Evolutionary conservation across 2,113 vertebrate genomes (phyloP).

Genomic region (Dasypus novemcinctus): DNA sequence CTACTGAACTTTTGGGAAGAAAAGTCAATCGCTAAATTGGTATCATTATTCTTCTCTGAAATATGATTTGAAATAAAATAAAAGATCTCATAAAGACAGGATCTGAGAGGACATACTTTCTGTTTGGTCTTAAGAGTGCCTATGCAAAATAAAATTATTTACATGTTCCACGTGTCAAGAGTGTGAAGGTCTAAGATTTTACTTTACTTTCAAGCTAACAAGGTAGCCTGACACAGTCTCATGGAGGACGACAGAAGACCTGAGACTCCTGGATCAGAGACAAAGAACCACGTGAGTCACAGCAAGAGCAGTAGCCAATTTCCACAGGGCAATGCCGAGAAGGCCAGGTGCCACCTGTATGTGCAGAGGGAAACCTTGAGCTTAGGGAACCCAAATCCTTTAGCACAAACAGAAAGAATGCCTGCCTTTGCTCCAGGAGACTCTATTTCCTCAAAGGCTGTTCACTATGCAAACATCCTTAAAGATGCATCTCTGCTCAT

Average conservation of each 20-base stretch:
- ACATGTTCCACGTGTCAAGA: background rate
- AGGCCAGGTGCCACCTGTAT: background rate
- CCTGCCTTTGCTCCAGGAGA: background rate
- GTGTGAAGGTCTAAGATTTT: background rate
- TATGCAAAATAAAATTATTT: background rate
- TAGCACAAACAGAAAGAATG: background rate
- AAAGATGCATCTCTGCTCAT: background rate
- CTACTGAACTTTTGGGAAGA: constrained; percentile 2
- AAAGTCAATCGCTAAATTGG: background rate
- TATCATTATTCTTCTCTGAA: constrained; percentile 12
- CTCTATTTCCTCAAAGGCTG: background rate
- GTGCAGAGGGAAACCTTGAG: background rate
- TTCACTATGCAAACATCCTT: background rate
- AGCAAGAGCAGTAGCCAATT: background rate
- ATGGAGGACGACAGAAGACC: background rate
- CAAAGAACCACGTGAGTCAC: background rate
- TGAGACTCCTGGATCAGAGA: background rate
- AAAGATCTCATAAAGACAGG: background rate
- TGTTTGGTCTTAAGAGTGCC: background rate
- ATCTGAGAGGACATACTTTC: background rate
- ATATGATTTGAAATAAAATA: constrained; percentile 29
- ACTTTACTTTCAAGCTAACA: background rate
- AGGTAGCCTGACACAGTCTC: background rate
- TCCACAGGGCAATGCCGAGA: background rate
- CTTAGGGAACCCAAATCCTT: background rate